Conservation (phyloP, 2,113 vertebrate genomes). For the Archocentrus centrarchus region DNA sequence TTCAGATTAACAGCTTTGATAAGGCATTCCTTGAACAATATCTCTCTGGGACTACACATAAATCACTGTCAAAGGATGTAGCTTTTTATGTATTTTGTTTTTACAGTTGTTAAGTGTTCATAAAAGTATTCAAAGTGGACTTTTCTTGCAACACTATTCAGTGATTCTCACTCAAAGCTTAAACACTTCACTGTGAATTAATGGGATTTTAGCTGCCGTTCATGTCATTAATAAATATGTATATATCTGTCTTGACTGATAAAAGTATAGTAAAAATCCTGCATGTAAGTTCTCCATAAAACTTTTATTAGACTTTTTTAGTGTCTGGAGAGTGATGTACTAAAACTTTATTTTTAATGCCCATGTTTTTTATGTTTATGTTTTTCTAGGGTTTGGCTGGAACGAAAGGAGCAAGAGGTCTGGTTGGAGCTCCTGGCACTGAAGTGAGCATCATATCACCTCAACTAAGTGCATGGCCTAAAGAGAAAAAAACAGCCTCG, state of each 20-base stretch:
- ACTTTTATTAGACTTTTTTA: not conserved
- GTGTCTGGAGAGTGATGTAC: not conserved
- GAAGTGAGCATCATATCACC: conserved; percentile 84
- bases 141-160: not conserved
- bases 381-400: conserved; percentile 87
- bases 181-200: not conserved
- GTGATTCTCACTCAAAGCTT: not conserved
- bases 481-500: not conserved
- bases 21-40: not conserved
- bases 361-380: conserved; percentile 15
- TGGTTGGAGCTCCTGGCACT: conserved; percentile 84
- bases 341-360: not conserved
- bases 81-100: not conserved
- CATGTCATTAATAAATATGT: not conserved
- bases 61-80: not conserved
- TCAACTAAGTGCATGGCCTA: not conserved
- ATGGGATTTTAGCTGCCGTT: not conserved
- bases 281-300: not conserved
- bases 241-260: not conserved
- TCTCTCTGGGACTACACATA: not conserved
- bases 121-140: not conserved
- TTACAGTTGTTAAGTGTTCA: not conserved
- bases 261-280: not conserved
- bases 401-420: conserved; percentile 88
- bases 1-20: not conserved